Conservation (phyloP, 2,113 vertebrate species). For the Capra hircus region DNA sequence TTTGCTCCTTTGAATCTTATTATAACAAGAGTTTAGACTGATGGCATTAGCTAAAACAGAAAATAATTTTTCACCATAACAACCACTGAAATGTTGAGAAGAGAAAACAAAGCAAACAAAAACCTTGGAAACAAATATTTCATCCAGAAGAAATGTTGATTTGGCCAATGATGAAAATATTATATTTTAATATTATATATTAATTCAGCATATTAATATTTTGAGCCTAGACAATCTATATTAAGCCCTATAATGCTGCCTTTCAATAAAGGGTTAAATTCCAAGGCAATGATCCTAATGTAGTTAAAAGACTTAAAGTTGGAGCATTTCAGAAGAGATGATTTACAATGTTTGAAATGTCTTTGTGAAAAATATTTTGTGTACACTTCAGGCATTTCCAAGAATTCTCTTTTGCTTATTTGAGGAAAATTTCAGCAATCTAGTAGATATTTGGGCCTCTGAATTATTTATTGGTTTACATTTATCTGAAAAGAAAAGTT, state of each 20-base stretch:
- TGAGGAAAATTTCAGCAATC: not conserved
- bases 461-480: not conserved
- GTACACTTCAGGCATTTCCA: not conserved
- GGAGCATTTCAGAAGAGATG: not conserved
- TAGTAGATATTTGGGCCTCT: not conserved
- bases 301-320: not conserved
- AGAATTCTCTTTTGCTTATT: not conserved
- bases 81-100: not conserved
- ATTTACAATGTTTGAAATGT: not conserved
- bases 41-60: not conserved
- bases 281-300: not conserved
- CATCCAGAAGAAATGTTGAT: not conserved
- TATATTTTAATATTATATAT: not conserved
- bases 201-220: not conserved
- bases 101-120: not conserved
- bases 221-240: not conserved
- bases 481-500: constrained; percentile 6
- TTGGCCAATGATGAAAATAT: not conserved
- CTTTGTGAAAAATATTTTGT: constrained; percentile 29
- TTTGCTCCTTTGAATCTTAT: not conserved
- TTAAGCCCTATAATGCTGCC: not conserved
- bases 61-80: not conserved
- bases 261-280: not conserved
- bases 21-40: not conserved
- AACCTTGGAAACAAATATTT: not conserved